Base-by-base conservation (phyloP, 2,888 invertebrate genomes). In the Malacosoma neustria region DNA sequence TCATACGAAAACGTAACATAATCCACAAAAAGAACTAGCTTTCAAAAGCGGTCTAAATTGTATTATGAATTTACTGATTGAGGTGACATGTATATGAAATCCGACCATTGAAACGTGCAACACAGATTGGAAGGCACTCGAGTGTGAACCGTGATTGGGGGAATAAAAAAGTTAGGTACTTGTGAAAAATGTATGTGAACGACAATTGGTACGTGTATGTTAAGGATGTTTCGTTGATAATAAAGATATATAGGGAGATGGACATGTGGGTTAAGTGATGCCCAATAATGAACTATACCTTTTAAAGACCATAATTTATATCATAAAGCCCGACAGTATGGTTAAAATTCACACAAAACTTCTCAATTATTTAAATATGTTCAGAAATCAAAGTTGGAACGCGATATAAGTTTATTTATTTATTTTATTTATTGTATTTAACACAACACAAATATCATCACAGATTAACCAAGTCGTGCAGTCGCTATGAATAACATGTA, bases 51-150 rank as follows among this genome's bases (percentile, higher is more conserved):
- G 22, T 9, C 2, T 22, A 22, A 22, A 22, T 22, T 22, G 22
- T 22, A 7, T 9, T 22, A 22, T 22, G 22, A 5, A 22, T 22
- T 7, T 22, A 22, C 1, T 22, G 22, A 22, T 4, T 22, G 22
- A 22, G 22, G 5, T 22, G 5, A 22, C 22, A 9, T 22, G 22
- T 22, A 9, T 22, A 4, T 9, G 9, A 22, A 22, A 22, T 22
- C 22, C 29, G 22, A 14, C 29, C 34, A 41, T 37, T 34, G 22
- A 32, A 40, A 35, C 34, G 34, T 35, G 35, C 34, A 37, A 35
- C 22, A 29, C 30, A 34, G 36, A 44, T 43, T 39, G 41, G 33
- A 37, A 22, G 9, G 22, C 22, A 22, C 22, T 22, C 22, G 22
- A 22, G 30, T 35, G 30, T 35, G 30, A n/a, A 35, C 30, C 9